Base-by-base conservation (phyloP, 2,797 vertebrate genomes). In the Sebastolobus altivelis region DNA sequence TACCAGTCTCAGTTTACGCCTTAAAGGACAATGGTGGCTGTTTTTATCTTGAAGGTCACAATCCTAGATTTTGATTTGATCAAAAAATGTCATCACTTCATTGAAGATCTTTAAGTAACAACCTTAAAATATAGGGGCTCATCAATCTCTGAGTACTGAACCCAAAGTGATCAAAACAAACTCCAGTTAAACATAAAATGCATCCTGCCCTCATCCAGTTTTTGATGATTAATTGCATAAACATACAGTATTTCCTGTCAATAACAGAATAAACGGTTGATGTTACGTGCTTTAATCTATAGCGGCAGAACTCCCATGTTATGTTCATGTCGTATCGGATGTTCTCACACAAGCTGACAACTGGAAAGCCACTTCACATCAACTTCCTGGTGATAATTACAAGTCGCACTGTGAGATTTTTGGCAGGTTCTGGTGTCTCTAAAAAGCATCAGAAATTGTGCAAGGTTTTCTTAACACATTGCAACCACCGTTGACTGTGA, bases 291-390 rank as follows among this genome's bases (percentile, higher is more conserved):
- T 71, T 33, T 79, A 58, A 77, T 66, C 13, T 22, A 25, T 25
- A 25, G 35, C 20, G 14, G 12, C 43, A 52, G 52, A 16, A 7
- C 13, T 73, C 9, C 3, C 4, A 43, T 58, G 33, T 72, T 49
- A 16, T 73, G 29, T 49, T 77, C 16, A 72, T 52, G 43, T 85
- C 16, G n/a, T 16, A 68, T 65, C 40, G 8, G 25, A 74, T 73
- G n/a, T 29, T 76, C 27, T 79, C 59, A 73, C 14, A 43, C 56
- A 33, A 56, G 46, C 59, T 79, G 52, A 37, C 55, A 59, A 52
- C 62, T 66, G 40, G 33, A 60, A 67, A 84, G 59, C 55, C 20
- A 72, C 55, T 37, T 60, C 27, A 77, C 72, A 67, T 85, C 56
- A 76, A 35, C 62, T 58, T 75, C 22, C 4, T 13, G 18, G 10